A percentile compares a stretch with the other conserved stretches of the same genome.
Evolutionary conservation across 2,888 invertebrate species (phyloP).

Genomic region (Criorhina ranunculi): DNA sequence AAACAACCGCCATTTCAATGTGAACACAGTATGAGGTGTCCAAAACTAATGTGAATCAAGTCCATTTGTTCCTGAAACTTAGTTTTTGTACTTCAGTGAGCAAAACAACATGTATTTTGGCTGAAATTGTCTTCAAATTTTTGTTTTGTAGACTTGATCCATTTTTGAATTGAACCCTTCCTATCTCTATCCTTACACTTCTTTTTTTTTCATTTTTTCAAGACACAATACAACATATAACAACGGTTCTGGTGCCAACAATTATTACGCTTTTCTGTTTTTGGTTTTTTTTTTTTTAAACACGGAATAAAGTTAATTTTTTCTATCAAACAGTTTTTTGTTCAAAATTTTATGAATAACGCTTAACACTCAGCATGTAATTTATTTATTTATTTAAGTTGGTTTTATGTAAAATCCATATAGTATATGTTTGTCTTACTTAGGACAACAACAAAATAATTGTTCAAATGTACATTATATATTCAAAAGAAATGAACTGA

Average conservation of each 20-base stretch:
- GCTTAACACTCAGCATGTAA: conserved; percentile 60
- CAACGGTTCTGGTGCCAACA: conserved; percentile 32
- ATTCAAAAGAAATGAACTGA: conserved; percentile 1
- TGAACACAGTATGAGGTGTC: not conserved
- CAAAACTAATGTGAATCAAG: too few relatives aligned
- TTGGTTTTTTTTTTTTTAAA: conserved; percentile 36
- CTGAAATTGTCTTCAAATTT: too few relatives aligned
- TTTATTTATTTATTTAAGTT: conserved; percentile 19
- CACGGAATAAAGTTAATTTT: conserved; percentile 52
- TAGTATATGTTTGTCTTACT: conserved; percentile 35
- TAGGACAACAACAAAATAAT: conserved; percentile 24
- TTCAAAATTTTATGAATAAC: conserved; percentile 39
- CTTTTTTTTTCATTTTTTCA: not conserved
- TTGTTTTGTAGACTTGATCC: too few relatives aligned
- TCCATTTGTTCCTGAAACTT: too few relatives aligned
- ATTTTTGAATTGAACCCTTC: too few relatives aligned
- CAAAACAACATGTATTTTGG: too few relatives aligned
- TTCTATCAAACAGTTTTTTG: conserved; percentile 46
- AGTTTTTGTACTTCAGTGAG: too few relatives aligned
- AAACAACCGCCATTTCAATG: not conserved
- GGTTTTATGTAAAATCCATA: conserved; percentile 23
- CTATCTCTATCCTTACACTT: too few relatives aligned
- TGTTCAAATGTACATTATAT: conserved; percentile 24
- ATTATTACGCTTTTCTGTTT: not conserved
- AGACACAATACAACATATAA: conserved; percentile 41